Conservation (phyloP, 1,140 invertebrate species). For the Daktulosphaira vitifoliae region DNA sequence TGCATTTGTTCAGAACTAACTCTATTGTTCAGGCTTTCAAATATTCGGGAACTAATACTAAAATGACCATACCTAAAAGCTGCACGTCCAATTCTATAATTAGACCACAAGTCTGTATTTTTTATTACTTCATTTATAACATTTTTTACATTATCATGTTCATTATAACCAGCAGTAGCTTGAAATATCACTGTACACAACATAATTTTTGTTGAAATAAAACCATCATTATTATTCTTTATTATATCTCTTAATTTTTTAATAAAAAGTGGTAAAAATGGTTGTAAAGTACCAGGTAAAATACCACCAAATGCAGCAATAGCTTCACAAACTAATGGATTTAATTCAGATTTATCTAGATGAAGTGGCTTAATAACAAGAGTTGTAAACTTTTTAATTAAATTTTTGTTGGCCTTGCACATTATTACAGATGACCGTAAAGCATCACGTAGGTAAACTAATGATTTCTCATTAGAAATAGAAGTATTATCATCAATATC, state of each 20-base stretch:
- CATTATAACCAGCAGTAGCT: slow-evolving; percentile 52
- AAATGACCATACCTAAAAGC: slow-evolving; percentile 79
- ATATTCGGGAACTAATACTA: slow-evolving; percentile 57
- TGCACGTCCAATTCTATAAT: slow-evolving; percentile 76
- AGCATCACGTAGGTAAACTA: slow-evolving; percentile 13
- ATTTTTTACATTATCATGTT: slow-evolving; percentile 46
- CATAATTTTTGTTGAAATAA: slow-evolving; percentile 48
- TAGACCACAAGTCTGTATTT: slow-evolving; percentile 66
- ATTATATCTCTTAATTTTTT: slow-evolving; percentile 44
- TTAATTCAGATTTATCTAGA: slow-evolving; percentile 4
- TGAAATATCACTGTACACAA: slow-evolving; percentile 75
- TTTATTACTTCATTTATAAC: slow-evolving; percentile 52
- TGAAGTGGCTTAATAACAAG: slow-evolving; percentile 18
- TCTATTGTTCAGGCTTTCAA: slow-evolving; percentile 57
- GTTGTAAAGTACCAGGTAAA: slow-evolving; percentile 6
- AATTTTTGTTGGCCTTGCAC: slow-evolving; percentile 24
- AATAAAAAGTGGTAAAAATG: slow-evolving; percentile 46
- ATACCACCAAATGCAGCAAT: slow-evolving; percentile 18
- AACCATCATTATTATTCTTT: slow-evolving; percentile 3
- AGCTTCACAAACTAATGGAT: slow-evolving; percentile 25
- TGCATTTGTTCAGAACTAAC: slow-evolving; percentile 83
- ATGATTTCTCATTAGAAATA: neutral
- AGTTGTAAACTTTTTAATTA: slow-evolving; percentile 1
- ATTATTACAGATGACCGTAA: slow-evolving; percentile 19
- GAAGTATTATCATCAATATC: neutral